These are phyloP conservation scores for Acronicta psi DNA, from an alignment of 2,888 invertebrate species.

Conservation along the genomic window DNA sequence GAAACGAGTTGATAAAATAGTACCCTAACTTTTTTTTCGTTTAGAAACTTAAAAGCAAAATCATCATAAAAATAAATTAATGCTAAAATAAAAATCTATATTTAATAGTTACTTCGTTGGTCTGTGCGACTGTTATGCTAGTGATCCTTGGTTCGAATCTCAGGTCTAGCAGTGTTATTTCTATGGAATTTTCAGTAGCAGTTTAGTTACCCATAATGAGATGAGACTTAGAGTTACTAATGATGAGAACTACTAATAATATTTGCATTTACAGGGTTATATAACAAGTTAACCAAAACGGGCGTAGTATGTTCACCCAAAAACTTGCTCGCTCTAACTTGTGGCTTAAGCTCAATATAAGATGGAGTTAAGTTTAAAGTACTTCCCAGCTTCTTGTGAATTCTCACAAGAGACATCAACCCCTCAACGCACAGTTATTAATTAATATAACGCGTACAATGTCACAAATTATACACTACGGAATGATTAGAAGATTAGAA, in stretches of 20 bases:
- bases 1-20: conserved; percentile 15
- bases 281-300: too few relatives aligned
- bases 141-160: too few relatives aligned
- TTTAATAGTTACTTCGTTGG: too few relatives aligned
- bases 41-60: background rate
- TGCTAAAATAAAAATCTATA: too few relatives aligned
- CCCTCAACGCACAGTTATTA: conserved; percentile 56
- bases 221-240: too few relatives aligned
- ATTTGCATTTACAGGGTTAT: too few relatives aligned
- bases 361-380: conserved; percentile 31
- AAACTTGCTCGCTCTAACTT: conserved; percentile 7
- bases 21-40: background rate
- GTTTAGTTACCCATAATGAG: too few relatives aligned
- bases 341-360: conserved; percentile 1
- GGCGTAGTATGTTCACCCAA: conserved; percentile 8
- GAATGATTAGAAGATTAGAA: conserved; percentile 71
- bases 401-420: conserved; percentile 37
- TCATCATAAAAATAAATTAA: background rate
- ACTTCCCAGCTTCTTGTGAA: conserved; percentile 25
- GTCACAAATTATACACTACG: conserved; percentile 62
- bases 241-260: too few relatives aligned
- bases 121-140: too few relatives aligned
- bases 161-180: too few relatives aligned
- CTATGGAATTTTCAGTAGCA: too few relatives aligned
- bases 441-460: conserved; percentile 64